Percentiles rank a stretch among this genome's conserved stretches.
Conservation (phyloP, 2,797 vertebrate genomes). For the Ptychadena robeensis region DNA sequence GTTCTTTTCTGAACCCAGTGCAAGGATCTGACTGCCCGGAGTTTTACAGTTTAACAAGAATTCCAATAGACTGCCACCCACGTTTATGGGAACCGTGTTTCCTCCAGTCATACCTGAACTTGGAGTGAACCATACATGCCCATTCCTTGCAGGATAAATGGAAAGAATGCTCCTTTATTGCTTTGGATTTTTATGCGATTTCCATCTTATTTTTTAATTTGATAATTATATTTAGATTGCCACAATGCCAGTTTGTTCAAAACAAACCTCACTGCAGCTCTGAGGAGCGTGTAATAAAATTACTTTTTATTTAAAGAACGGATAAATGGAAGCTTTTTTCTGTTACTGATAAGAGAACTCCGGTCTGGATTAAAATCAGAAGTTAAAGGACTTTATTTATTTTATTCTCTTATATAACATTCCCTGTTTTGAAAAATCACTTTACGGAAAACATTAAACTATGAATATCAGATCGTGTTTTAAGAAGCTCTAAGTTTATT, state of each 20-base stretch:
- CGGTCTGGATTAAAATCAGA: background rate
- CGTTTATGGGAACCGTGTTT: background rate
- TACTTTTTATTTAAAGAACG: background rate
- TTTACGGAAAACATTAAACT: background rate
- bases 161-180: background rate
- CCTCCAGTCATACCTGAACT: conserved; percentile 44
- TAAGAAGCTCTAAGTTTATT: background rate
- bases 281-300: conserved; percentile 4
- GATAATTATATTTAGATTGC: conserved; percentile 24
- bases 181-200: background rate
- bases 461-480: background rate
- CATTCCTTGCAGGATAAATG: conserved; percentile 20
- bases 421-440: background rate
- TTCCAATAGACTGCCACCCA: conserved; percentile 54
- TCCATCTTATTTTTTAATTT: background rate
- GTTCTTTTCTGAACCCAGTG: conserved; percentile 67
- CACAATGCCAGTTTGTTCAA: conserved; percentile 9
- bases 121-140: conserved; percentile 33
- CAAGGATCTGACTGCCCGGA: conserved; percentile 52
- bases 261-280: conserved; percentile 13
- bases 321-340: background rate
- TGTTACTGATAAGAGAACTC: background rate
- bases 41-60: conserved; percentile 61
- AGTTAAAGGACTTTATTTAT: background rate
- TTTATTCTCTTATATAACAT: background rate